A percentile compares a stretch with the other conserved stretches of the same genome.
Conservation (phyloP, 1,140 invertebrate genomes). For the Drosophila ogumai region DNA sequence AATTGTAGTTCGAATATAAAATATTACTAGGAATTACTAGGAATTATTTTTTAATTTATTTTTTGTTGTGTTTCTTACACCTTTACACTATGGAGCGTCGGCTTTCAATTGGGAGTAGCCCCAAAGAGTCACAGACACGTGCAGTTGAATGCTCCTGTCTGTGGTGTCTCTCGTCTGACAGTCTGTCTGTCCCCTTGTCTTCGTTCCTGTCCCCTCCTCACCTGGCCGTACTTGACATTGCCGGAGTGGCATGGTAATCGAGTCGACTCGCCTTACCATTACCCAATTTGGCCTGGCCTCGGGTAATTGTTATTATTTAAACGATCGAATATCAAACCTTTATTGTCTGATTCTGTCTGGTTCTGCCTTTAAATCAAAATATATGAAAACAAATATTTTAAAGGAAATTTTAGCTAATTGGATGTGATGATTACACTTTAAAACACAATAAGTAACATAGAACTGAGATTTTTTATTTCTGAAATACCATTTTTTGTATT, state of each 20-base stretch:
- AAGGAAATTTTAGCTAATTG: no score
- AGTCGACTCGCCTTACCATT: constrained; percentile 38
- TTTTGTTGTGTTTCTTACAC: constrained; percentile 13
- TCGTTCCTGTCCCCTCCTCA: not conserved
- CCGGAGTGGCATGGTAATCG: constrained; percentile 46
- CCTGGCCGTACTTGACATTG: not conserved
- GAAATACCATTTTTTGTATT: no score
- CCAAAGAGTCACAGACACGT: constrained; percentile 36
- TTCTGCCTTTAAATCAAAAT: not conserved
- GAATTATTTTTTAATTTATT: not conserved
- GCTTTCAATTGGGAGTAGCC: constrained; percentile 28
- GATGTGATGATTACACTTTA: no score
- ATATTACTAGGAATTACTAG: not conserved
- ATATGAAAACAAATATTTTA: not conserved
- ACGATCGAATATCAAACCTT: constrained; percentile 38
- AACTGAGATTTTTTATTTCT: no score
- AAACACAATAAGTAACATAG: no score
- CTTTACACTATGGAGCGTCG: constrained; percentile 9
- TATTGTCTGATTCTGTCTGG: constrained; percentile 39
- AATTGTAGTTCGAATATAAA: not conserved
- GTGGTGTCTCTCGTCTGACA: constrained; percentile 17
- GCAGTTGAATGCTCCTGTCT: constrained; percentile 38
- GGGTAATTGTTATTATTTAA: constrained; percentile 64
- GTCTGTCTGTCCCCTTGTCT: constrained; percentile 22
- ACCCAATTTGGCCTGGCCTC: constrained; percentile 31